Conservation (phyloP, 2,113 vertebrate species). For the Embiotoca jacksoni region DNA sequence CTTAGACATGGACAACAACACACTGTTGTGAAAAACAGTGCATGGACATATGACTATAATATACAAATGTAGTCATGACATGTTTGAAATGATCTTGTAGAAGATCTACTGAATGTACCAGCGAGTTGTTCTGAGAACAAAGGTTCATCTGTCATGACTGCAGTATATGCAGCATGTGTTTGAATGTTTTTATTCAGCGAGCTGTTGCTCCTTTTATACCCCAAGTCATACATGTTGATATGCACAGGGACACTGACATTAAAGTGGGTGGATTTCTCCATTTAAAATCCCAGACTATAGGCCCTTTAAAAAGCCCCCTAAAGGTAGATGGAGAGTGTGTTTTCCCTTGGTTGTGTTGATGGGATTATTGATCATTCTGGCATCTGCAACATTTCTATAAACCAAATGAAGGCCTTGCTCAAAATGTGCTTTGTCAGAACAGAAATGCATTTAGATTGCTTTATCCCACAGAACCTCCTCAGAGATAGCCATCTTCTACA, state of each 20-base stretch:
- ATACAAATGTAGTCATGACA: constrained; percentile 5
- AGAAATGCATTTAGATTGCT: constrained; percentile 78
- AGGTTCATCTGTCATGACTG: not conserved
- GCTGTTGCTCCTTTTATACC: constrained; percentile 17
- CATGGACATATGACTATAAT: not conserved
- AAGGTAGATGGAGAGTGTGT: constrained; percentile 66
- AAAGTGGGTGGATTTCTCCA: constrained; percentile 44
- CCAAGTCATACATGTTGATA: not conserved
- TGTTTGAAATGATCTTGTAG: not conserved
- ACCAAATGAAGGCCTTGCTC: constrained; percentile 67
- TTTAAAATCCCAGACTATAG: constrained; percentile 40
- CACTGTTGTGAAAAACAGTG: no score
- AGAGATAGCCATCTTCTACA: constrained; percentile 56
- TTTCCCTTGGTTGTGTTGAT: constrained; percentile 75
- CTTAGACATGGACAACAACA: no score
- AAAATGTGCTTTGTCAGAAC: constrained; percentile 65
- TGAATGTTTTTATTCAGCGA: constrained; percentile 9
- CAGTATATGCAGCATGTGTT: constrained; percentile 9
- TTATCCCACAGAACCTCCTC: constrained; percentile 60
- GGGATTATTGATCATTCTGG: constrained; percentile 81
- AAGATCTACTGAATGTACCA: not conserved
- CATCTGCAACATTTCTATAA: constrained; percentile 75
- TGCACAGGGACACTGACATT: constrained; percentile 1
- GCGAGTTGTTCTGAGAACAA: not conserved
- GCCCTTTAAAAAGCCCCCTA: constrained; percentile 45